Percentiles rank a stretch among this genome's conserved stretches.
Evolutionary conservation across 2,797 vertebrate species (phyloP).

Genomic region (Aotus griseimembra): DNA sequence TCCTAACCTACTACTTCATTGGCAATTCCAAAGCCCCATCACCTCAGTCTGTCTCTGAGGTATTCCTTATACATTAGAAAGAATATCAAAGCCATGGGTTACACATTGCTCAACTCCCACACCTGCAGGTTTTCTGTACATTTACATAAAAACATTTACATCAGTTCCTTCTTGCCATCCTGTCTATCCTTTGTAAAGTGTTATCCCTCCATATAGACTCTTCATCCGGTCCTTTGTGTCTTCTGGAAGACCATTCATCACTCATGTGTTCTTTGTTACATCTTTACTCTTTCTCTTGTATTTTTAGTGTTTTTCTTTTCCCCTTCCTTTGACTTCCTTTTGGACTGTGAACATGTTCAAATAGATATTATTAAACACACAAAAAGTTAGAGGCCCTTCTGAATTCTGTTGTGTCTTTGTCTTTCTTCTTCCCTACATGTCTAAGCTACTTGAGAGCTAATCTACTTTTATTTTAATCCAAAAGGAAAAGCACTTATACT

Average conservation of each 20-base stretch:
- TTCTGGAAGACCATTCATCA: neutral
- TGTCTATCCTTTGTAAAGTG: neutral
- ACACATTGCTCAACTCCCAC: neutral
- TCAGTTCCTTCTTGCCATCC: neutral
- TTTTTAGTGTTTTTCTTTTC: neutral
- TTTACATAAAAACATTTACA: neutral
- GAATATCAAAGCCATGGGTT: neutral
- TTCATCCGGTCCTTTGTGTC: neutral
- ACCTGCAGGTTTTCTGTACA: neutral
- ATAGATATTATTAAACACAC: neutral
- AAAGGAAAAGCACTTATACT: slow-evolving; percentile 61
- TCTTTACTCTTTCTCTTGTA: neutral
- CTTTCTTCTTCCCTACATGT: neutral
- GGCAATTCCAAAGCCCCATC: neutral
- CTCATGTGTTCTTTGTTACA: neutral
- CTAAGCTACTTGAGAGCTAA: neutral
- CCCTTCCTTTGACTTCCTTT: neutral
- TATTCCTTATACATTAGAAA: neutral
- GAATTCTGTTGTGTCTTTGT: too few species aligned
- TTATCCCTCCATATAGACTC: neutral
- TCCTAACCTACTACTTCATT: neutral
- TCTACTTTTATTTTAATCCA: neutral
- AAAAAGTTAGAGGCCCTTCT: neutral
- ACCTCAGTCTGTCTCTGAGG: neutral
- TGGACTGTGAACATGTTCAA: neutral